Conservation (phyloP, 2,797 vertebrate species). For the Dipus sagitta region DNA sequence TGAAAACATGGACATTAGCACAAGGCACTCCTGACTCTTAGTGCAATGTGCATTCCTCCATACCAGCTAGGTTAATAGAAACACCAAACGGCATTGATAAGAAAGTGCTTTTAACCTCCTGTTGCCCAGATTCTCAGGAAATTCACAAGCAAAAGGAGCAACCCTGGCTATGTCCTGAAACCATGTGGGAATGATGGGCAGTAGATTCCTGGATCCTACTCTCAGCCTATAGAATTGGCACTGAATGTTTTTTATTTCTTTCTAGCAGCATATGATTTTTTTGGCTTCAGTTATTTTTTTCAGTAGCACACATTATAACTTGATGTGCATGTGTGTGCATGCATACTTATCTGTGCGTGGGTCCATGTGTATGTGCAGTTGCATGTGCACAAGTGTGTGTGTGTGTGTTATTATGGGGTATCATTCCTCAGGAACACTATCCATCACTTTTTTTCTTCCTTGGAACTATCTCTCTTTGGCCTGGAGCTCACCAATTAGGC, state of each 20-base stretch:
- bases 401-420: no score
- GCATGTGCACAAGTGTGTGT: not conserved
- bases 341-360: no score
- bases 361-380: not conserved
- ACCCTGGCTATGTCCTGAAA: accelerated
- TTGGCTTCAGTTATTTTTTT: no score
- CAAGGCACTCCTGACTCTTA: not conserved
- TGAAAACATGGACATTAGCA: not conserved
- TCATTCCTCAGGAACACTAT: no score
- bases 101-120: not conserved
- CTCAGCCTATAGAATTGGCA: not conserved
- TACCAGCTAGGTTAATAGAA: not conserved
- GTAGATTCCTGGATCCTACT: accelerated
- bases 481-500: no score
- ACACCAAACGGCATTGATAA: no score
- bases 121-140: not conserved
- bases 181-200: accelerated
- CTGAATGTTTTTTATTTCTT: not conserved
- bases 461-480: no score
- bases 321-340: no score
- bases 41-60: not conserved
- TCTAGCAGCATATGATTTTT: no score
- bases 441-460: no score
- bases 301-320: no score
- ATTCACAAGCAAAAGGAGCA: not conserved